Conservation (phyloP, 1,140 invertebrate genomes). For the Nasonia vitripennis region DNA sequence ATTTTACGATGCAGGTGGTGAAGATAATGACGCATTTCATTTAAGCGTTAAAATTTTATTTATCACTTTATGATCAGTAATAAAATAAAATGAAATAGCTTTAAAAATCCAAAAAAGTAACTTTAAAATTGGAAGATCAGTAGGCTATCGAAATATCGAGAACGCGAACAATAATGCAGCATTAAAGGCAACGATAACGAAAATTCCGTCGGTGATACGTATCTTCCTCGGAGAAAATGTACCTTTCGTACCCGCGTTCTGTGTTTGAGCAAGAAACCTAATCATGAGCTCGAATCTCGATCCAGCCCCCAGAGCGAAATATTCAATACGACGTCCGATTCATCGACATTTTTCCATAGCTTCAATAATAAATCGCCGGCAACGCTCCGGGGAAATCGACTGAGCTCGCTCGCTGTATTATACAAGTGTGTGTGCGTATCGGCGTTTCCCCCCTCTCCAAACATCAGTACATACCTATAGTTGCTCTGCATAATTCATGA, state of each 20-base stretch:
- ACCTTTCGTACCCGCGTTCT: background rate
- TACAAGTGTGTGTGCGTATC: background rate
- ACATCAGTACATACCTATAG: background rate
- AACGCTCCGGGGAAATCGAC: background rate
- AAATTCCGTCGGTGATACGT: background rate
- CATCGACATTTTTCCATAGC: background rate
- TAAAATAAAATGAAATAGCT: too few species aligned
- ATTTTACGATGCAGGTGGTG: too few species aligned
- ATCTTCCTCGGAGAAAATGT: background rate
- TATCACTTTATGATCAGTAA: too few species aligned
- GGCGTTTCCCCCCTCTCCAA: background rate
- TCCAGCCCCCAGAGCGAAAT: background rate
- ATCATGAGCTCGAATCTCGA: background rate
- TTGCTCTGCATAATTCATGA: conserved; percentile 15
- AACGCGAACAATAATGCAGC: too few species aligned
- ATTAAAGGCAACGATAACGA: too few species aligned
- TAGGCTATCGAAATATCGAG: too few species aligned
- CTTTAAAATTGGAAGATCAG: too few species aligned
- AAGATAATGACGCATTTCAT: too few species aligned
- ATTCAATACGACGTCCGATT: background rate
- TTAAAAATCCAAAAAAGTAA: too few species aligned
- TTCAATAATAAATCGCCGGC: conserved; percentile 19
- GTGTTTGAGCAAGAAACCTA: background rate
- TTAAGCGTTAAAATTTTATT: too few species aligned
- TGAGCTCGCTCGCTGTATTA: background rate